Evolutionary conservation across 2,113 vertebrate species (phyloP), one percentile per base, ranked within the genome.

Genomic region (Hyperoodon ampullatus): DNA sequence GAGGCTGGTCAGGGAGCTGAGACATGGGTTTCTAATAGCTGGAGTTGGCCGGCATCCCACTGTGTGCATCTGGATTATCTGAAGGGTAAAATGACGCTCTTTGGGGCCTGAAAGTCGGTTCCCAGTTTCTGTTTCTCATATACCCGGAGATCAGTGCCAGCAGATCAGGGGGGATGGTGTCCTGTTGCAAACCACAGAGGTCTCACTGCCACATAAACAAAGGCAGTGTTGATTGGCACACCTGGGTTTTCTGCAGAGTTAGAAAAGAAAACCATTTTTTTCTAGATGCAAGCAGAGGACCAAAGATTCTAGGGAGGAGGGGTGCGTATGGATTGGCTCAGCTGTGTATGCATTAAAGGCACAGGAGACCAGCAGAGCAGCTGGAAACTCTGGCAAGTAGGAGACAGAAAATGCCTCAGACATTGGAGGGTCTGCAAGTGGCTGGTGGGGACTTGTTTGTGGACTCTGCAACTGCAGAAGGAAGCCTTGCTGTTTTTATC

Each of bases 161-260:
- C 87, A 97, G 97, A 98, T 96, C 96, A 97, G 94, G 74, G 95
- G 88, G 75, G 70, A 86, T 35, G 97, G 97, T 96, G 92, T 97
- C 96, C 97, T 84, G 5, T 96, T 98, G 97, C 97, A 98, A 96
- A 96, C 98, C 97, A 98, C 96, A 97, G 96, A 97, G 90, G 96
- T 97, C 97, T 97, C 93, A 85, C 95, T 95, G 96, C 95, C 96
- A 78, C 66, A 50, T 94, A 97, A 96, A 98, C 97, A 98, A 98
- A 98, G 97, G 94, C 95, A 97, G 75, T 82, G 94, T 96, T 98
- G 98, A 97, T 95, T 80, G 92, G 93, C 95, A 98, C 95, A 98
- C 90, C 95, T 97, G 88, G 96, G 94, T 93, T 94, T 97, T 97
- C 98, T 98, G 98, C 97, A 98, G 97, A 97, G 96, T 97, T 96